Conservation (phyloP, 2,888 invertebrate species). For the Pocota personata region DNA sequence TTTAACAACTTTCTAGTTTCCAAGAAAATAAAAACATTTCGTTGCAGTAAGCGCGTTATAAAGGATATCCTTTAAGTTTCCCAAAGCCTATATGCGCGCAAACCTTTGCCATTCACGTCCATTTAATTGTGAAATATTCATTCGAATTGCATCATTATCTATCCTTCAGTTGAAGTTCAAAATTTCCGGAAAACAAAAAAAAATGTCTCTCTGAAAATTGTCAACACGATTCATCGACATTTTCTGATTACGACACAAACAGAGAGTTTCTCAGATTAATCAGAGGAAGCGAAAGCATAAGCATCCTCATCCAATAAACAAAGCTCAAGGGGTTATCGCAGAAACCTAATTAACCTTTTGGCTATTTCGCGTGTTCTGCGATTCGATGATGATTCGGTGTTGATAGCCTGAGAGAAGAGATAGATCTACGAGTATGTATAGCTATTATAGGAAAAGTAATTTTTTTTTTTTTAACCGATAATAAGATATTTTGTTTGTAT, state of each 20-base stretch:
- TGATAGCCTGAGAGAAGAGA: conserved; percentile 16
- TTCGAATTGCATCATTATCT: conserved; percentile 19
- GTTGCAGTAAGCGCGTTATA: too few relatives aligned
- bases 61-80: too few relatives aligned
- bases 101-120: not conserved
- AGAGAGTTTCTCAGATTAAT: not conserved
- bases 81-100: too few relatives aligned
- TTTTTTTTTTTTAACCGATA: not conserved
- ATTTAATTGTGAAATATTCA: not conserved
- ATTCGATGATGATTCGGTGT: conserved; percentile 31
- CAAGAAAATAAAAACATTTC: too few relatives aligned
- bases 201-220: not conserved
- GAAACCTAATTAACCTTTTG: conserved; percentile 59
- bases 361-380: conserved; percentile 54
- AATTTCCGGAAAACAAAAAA: not conserved
- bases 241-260: conserved; percentile 16
- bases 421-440: not conserved
- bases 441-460: not conserved
- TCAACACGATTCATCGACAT: conserved; percentile 15
- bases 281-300: not conserved
- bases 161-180: conserved; percentile 19
- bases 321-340: conserved; percentile 63
- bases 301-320: conserved; percentile 44
- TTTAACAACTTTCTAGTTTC: too few relatives aligned
- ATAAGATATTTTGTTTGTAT: not conserved